Conservation (phyloP, 2,888 invertebrate species). For the Diploptera punctata region DNA sequence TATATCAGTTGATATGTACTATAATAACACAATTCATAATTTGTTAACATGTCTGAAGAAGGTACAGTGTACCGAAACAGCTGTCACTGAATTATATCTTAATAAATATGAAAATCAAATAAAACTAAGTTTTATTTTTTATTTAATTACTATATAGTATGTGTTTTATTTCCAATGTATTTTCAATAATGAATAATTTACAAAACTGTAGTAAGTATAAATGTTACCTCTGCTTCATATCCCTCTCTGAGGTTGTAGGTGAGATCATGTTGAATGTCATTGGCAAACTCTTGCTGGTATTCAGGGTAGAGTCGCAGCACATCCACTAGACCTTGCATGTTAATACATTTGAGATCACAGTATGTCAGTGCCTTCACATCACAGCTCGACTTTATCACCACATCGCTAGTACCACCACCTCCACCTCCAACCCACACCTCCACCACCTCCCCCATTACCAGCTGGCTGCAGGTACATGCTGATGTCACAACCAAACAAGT, state of each 20-base stretch:
- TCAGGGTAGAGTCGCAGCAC: constrained; percentile 91
- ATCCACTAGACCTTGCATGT: constrained; percentile 89
- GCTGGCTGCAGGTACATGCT: constrained; percentile 76
- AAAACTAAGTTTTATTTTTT: too few relatives aligned
- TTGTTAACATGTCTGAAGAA: too few relatives aligned
- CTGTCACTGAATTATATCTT: too few relatives aligned
- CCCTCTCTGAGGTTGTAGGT: constrained; percentile 94
- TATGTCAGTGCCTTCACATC: constrained; percentile 95
- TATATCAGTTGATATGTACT: too few relatives aligned
- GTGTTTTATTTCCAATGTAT: background rate
- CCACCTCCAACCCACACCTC: constrained; percentile 64
- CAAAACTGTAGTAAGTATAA: background rate
- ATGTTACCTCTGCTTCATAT: constrained; percentile 79
- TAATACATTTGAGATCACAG: constrained; percentile 94
- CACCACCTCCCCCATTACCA: constrained; percentile 60
- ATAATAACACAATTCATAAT: too few relatives aligned
- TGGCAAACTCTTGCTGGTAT: constrained; percentile 92
- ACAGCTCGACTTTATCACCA: constrained; percentile 90
- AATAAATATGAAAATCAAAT: too few relatives aligned
- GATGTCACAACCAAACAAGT: constrained; percentile 93
- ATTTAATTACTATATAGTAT: background rate
- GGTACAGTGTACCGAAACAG: too few relatives aligned
- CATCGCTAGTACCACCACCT: constrained; percentile 63
- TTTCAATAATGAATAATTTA: background rate
- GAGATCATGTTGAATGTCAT: constrained; percentile 93